A percentile compares a stretch with the other conserved stretches of the same genome.
These are phyloP conservation scores for Catocala fraxini DNA, from an alignment of 2,888 invertebrate species.

Conservation along the genomic window DNA sequence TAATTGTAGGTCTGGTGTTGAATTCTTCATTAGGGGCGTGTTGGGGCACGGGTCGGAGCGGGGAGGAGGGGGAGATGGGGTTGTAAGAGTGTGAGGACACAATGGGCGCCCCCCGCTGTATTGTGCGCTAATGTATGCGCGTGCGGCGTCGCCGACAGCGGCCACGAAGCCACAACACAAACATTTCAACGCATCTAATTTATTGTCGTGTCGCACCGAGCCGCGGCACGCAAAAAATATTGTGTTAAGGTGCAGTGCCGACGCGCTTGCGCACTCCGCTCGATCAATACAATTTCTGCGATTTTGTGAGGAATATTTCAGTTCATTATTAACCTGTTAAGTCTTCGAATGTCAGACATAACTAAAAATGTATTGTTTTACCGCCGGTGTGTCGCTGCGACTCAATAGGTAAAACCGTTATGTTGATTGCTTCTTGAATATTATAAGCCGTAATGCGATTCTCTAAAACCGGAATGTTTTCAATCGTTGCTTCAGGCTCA, in stretches of 20 bases:
- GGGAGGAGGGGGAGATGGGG: constrained; percentile 39
- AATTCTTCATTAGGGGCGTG: constrained; percentile 79
- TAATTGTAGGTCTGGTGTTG: constrained; percentile 79
- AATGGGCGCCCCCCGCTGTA: constrained; percentile 80
- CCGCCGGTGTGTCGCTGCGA: too few species aligned
- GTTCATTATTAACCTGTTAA: too few species aligned
- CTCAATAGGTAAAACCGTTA: too few species aligned
- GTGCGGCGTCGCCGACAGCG: constrained; percentile 73
- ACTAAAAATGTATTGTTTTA: too few species aligned
- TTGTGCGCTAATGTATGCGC: constrained; percentile 83
- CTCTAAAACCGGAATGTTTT: too few species aligned
- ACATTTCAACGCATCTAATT: constrained; percentile 86
- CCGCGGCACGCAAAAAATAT: constrained; percentile 78
- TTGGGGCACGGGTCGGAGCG: constrained; percentile 39
- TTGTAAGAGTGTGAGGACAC: constrained; percentile 70
- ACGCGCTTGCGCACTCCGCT: constrained; percentile 19
- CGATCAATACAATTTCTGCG: constrained; percentile 10
- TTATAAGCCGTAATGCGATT: too few species aligned
- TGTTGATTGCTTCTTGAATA: too few species aligned
- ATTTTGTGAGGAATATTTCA: background rate
- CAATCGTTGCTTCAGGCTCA: too few species aligned
- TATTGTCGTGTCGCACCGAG: constrained; percentile 77
- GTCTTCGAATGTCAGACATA: too few species aligned
- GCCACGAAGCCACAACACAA: constrained; percentile 77
- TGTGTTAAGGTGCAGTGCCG: constrained; percentile 69